phyloP scores from a whole-genome alignment of 2,888 invertebrate species.

The Sarcophaga carnaria region DNA sequence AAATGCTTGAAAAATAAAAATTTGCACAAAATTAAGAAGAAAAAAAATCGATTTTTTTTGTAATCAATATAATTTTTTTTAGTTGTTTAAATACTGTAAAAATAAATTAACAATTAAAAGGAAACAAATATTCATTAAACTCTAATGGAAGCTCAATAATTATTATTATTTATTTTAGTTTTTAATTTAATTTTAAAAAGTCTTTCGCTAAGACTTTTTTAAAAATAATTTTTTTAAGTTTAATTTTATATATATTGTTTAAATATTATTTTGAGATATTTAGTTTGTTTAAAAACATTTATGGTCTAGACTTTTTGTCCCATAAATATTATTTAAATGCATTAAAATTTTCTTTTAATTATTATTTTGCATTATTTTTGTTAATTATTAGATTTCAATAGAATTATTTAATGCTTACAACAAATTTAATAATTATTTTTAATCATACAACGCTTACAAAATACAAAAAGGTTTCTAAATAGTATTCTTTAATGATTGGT shows the following conservation, averaged over 20 bases:
- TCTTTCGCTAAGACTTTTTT: not conserved
- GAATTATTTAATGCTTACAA: constrained; percentile 60
- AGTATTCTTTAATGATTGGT: too few species aligned
- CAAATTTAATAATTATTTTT: constrained; percentile 14
- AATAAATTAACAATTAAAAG: not conserved
- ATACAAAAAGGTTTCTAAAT: not conserved
- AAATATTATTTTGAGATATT: too few species aligned
- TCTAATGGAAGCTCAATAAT: constrained; percentile 64
- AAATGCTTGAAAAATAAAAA: constrained; percentile 33
- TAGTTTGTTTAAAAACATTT: not conserved
- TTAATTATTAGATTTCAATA: not conserved
- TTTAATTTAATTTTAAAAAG: constrained; percentile 3
- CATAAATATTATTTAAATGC: constrained; percentile 28
- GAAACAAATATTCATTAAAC: constrained; percentile 35
- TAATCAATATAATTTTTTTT: not conserved
- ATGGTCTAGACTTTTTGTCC: constrained; percentile 24
- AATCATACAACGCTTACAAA: constrained; percentile 15
- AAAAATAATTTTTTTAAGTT: constrained; percentile 14
- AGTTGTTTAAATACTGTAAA: constrained; percentile 50
- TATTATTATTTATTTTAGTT: not conserved
- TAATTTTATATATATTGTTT: not conserved
- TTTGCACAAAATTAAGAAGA: not conserved
- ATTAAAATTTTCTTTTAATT: constrained; percentile 14
- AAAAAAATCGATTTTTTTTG: not conserved
- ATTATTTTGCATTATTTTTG: constrained; percentile 12